Conservation (phyloP, 2,797 vertebrate genomes). For the Naso thynnoides region DNA sequence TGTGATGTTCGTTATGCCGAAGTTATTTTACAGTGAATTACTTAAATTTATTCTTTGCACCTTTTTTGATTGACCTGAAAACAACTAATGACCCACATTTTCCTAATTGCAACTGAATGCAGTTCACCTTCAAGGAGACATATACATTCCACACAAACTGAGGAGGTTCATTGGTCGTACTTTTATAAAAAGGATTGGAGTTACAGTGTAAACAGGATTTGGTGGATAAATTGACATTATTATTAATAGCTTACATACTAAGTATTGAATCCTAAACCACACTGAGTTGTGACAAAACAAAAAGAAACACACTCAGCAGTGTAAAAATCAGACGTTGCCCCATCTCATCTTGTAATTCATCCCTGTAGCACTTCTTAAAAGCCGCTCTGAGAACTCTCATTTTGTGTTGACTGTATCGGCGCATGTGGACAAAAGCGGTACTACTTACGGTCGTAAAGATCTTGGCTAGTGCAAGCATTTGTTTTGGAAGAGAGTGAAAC, state of each 20-base stretch:
- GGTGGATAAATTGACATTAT: neutral
- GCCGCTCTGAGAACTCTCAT: too few relatives aligned
- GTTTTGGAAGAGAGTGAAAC: too few relatives aligned
- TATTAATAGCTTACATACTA: neutral
- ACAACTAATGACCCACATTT: neutral
- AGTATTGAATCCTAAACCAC: neutral
- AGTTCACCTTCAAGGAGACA: neutral
- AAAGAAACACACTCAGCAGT: conserved; percentile 14
- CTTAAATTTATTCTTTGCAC: neutral
- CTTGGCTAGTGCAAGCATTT: too few relatives aligned
- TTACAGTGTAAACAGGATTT: conserved; percentile 20
- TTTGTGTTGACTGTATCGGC: too few relatives aligned
- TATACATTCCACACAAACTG: conserved; percentile 13
- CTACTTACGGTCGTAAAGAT: too few relatives aligned
- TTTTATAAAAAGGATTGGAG: conserved; percentile 13
- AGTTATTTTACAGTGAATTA: neutral
- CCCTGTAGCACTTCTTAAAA: too few relatives aligned
- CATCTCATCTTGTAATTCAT: too few relatives aligned
- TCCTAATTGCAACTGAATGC: too few relatives aligned
- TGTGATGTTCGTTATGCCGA: too few relatives aligned
- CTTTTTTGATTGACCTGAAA: neutral
- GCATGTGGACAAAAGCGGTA: too few relatives aligned
- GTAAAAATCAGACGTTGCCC: neutral
- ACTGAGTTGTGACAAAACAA: neutral
- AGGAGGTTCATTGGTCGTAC: neutral